These are phyloP conservation scores for Brachyptera putata DNA, from an alignment of 2,888 invertebrate genomes.

Conservation along the genomic window DNA sequence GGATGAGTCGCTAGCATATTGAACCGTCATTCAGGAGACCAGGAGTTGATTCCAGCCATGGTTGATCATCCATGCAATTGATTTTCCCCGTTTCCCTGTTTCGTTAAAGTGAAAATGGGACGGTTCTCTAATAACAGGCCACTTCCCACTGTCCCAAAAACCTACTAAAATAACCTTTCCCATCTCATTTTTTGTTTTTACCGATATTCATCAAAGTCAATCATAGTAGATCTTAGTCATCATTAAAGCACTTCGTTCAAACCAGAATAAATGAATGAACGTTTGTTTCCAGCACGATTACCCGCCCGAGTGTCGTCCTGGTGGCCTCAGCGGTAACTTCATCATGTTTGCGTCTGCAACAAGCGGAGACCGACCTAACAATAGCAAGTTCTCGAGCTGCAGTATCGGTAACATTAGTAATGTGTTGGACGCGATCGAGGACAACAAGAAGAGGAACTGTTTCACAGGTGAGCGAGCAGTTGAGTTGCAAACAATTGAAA, in stretches of 20 bases:
- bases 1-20: too few species aligned
- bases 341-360: constrained; percentile 99
- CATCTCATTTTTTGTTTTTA: neutral
- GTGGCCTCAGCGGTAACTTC: constrained; percentile 90
- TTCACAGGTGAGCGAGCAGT: constrained; percentile 58
- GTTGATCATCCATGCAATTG: too few species aligned
- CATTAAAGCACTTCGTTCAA: too few species aligned
- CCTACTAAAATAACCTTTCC: neutral
- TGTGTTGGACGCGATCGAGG: constrained; percentile 87
- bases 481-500: neutral
- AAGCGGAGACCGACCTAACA: constrained; percentile 95
- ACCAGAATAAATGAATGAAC: too few species aligned
- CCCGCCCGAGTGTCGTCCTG: constrained; percentile 85
- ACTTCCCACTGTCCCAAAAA: neutral
- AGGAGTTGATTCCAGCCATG: too few species aligned
- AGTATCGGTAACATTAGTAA: constrained; percentile 92
- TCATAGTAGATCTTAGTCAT: too few species aligned
- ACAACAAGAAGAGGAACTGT: constrained; percentile 88
- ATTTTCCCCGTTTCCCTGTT: too few species aligned
- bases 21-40: too few species aligned
- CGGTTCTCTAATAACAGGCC: too few species aligned
- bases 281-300: constrained; percentile 75
- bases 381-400: constrained; percentile 94
- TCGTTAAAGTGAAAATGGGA: too few species aligned
- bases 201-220: constrained; percentile 1